Evolutionary conservation across 2,113 vertebrate species (phyloP).

Genomic region (Cyprinodon brontotheroides): DNA sequence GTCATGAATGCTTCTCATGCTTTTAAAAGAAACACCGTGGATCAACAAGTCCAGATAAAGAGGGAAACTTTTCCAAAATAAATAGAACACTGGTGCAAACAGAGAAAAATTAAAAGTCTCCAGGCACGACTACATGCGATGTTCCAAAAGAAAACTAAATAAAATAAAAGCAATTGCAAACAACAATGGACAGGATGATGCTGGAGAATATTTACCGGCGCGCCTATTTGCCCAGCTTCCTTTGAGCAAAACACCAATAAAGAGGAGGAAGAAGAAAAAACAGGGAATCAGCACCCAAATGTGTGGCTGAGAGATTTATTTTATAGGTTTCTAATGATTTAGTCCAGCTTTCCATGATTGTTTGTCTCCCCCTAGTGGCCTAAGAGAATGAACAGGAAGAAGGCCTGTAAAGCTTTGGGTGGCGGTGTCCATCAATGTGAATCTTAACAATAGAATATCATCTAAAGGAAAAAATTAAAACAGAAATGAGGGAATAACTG

Average conservation of each 20-base stretch:
- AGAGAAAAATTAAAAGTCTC: not conserved
- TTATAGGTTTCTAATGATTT: not conserved
- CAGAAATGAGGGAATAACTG: not conserved
- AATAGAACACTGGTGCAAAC: not conserved
- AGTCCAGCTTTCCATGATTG: not conserved
- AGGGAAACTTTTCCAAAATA: not conserved
- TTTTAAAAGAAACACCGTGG: not conserved
- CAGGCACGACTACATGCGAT: conserved; percentile 36
- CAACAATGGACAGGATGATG: conserved; percentile 7
- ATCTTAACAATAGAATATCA: not conserved
- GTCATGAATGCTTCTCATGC: conserved; percentile 13
- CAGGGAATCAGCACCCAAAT: conserved; percentile 32
- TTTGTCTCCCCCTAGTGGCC: conserved; percentile 61
- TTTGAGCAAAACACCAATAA: conserved; percentile 64
- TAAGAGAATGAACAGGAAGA: not conserved
- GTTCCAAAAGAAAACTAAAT: conserved; percentile 10
- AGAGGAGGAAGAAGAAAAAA: not conserved
- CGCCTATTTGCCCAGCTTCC: conserved; percentile 58
- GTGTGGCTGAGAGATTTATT: not conserved
- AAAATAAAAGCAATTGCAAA: conserved; percentile 26
- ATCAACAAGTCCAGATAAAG: not conserved
- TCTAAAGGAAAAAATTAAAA: not conserved
- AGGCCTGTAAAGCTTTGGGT: not conserved
- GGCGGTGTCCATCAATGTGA: not conserved
- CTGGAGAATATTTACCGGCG: conserved; percentile 65